phyloP scores from a whole-genome alignment of 2,113 vertebrate genomes.

The Panurus biarmicus region DNA sequence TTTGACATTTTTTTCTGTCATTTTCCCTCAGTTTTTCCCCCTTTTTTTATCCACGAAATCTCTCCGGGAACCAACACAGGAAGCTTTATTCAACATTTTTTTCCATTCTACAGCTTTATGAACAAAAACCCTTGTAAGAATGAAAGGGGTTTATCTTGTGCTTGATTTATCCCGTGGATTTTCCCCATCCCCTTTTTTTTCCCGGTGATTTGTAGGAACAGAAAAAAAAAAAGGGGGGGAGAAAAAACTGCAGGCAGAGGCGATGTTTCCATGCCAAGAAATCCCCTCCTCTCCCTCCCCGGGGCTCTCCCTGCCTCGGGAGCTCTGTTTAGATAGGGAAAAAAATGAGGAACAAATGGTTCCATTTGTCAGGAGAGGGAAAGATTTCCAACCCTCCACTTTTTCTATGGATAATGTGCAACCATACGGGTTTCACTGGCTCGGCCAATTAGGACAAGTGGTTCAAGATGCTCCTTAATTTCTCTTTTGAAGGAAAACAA shows the following conservation, averaged over 20 bases:
- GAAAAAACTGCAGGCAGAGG: neutral
- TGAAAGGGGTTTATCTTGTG: neutral
- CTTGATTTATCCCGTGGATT: neutral
- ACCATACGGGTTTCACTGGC: neutral
- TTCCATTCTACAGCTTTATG: neutral
- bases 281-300: neutral
- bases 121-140: neutral
- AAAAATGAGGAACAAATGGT: constrained; percentile 7
- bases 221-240: neutral
- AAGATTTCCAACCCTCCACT: neutral
- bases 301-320: neutral
- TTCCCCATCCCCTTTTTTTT: neutral
- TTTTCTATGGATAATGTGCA: neutral
- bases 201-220: neutral
- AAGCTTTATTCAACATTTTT: neutral
- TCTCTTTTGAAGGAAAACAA: neutral
- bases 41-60: neutral
- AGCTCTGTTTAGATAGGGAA: neutral
- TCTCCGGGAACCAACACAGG: rapidly evolving
- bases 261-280: neutral
- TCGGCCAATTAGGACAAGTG: neutral
- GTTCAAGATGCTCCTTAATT: constrained; percentile 46
- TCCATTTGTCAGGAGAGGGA: neutral
- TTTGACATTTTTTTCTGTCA: neutral
- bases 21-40: neutral